Conservation (phyloP, 64 coral and sea anemone genomes). For the Actinia tenebrosa region DNA sequence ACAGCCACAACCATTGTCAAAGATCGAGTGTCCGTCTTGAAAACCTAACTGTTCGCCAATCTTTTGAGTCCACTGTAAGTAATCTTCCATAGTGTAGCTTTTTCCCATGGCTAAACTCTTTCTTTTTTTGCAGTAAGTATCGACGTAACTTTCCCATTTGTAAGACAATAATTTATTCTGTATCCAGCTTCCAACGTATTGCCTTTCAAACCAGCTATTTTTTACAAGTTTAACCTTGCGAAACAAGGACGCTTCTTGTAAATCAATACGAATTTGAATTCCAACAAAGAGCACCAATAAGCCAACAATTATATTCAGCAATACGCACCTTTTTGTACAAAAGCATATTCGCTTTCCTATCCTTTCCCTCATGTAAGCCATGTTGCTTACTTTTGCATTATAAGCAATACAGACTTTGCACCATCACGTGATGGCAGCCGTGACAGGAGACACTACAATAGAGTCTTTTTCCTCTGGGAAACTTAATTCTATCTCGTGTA, state of each 20-base stretch:
- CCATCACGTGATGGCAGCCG: no score
- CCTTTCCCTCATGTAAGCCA: background rate
- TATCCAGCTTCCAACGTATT: slow-evolving; percentile 55
- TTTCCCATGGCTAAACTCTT: slow-evolving; percentile 53
- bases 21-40: slow-evolving; percentile 54
- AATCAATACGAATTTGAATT: slow-evolving; percentile 40
- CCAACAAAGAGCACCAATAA: slow-evolving; percentile 6
- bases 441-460: no score
- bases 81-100: slow-evolving; percentile 51
- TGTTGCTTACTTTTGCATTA: background rate
- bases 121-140: slow-evolving; percentile 43
- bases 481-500: no score
- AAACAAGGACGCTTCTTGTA: slow-evolving; percentile 49
- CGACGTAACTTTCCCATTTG: slow-evolving; percentile 68
- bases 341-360: background rate
- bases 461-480: no score
- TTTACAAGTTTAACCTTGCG: slow-evolving; percentile 64
- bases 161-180: slow-evolving; percentile 43
- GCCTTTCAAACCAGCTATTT: slow-evolving; percentile 55
- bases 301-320: background rate
- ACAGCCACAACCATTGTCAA: slow-evolving; percentile 74
- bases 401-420: no score
- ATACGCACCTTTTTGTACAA: slow-evolving; percentile 25
- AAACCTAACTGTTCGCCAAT: slow-evolving; percentile 50
- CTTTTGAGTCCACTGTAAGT: slow-evolving; percentile 28